phyloP scores from a whole-genome alignment of 1,140 invertebrate species.

The Zaprionus africanus region DNA sequence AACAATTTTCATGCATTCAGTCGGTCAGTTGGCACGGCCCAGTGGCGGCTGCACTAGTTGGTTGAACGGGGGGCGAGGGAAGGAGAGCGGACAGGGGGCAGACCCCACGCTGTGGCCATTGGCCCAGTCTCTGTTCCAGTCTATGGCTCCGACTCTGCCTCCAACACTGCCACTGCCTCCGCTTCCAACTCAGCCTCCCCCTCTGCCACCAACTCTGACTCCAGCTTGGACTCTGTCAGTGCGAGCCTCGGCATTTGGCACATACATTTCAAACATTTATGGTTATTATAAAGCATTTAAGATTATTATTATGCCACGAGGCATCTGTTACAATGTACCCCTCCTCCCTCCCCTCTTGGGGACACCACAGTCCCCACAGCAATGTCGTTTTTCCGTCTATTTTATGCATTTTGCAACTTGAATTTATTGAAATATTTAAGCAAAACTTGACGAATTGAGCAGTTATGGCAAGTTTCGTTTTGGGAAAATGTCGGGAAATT shows the following conservation, averaged over 20 bases:
- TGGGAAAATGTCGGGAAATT: not conserved
- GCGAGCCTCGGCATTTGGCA: slow-evolving; percentile 69
- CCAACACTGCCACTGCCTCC: too few species aligned
- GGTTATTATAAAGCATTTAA: slow-evolving; percentile 83
- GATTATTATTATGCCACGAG: slow-evolving; percentile 77
- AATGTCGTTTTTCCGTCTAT: not conserved
- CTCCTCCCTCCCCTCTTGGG: not conserved
- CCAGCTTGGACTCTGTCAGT: slow-evolving; percentile 14
- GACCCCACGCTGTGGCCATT: slow-evolving; percentile 37
- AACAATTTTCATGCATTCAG: slow-evolving; percentile 69
- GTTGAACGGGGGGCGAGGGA: too few species aligned
- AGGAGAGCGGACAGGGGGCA: not conserved
- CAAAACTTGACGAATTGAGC: not conserved
- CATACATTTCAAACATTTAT: slow-evolving; percentile 82
- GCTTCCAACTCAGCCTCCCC: too few species aligned
- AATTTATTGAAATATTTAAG: slow-evolving; percentile 5
- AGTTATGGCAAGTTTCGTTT: not conserved
- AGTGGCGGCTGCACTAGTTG: not conserved
- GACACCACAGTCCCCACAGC: not conserved
- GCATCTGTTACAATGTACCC: slow-evolving; percentile 65
- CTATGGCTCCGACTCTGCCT: not conserved
- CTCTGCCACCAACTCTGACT: not conserved
- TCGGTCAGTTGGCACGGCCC: slow-evolving; percentile 39
- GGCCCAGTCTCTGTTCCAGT: slow-evolving; percentile 4
- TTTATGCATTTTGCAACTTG: not conserved